Percentiles rank a stretch among this genome's conserved stretches.
Evolutionary conservation across 2,113 vertebrate genomes (phyloP).

Genomic region (Synodontis membranacea): DNA sequence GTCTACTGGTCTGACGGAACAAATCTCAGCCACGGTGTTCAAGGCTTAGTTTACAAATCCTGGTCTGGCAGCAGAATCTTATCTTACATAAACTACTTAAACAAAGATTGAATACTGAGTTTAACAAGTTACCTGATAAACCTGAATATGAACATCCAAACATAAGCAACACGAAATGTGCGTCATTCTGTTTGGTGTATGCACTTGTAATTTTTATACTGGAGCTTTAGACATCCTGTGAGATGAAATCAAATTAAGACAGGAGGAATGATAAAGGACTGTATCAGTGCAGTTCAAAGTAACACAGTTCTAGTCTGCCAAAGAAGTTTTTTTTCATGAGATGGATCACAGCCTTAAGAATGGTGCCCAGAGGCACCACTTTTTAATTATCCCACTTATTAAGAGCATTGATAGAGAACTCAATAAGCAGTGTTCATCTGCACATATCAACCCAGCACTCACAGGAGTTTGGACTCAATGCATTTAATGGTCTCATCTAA

Average conservation of each 20-base stretch:
- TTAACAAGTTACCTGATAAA: neutral
- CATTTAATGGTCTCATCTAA: neutral
- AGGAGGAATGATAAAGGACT: neutral
- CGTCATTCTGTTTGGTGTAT: neutral
- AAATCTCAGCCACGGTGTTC: neutral
- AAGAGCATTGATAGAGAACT: neutral
- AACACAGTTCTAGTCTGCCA: neutral
- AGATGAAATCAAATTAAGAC: neutral
- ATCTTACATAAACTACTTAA: neutral
- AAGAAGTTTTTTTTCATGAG: neutral
- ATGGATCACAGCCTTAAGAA: conserved; percentile 1
- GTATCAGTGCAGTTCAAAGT: neutral
- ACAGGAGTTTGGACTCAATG: neutral
- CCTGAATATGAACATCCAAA: neutral
- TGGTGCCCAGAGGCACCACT: neutral
- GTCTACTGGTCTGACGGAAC: neutral
- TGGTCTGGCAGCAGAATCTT: neutral
- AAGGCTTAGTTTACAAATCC: neutral
- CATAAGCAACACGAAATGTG: neutral
- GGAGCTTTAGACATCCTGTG: neutral
- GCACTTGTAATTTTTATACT: neutral
- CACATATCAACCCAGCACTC: neutral
- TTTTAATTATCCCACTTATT: conserved; percentile 27
- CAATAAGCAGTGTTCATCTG: neutral
- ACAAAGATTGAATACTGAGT: neutral